Evolutionary conservation across 2,797 vertebrate genomes (phyloP).

Genomic region (Fratercula arctica): DNA sequence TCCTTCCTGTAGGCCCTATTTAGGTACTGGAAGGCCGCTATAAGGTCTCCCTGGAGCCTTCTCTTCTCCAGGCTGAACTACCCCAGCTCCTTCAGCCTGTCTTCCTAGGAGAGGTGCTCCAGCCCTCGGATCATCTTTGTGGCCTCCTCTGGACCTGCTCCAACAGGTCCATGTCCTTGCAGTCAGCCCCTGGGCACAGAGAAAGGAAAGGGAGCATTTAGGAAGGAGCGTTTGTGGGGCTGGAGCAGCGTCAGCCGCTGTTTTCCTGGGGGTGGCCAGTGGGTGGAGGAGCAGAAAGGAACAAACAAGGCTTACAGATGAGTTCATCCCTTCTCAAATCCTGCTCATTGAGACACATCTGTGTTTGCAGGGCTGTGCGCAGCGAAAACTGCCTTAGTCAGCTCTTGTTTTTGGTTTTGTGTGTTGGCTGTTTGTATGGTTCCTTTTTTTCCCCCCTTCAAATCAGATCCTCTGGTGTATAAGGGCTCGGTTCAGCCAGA

Average conservation of each 20-base stretch:
- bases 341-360: constrained; percentile 46
- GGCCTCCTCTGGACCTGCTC: neutral
- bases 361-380: constrained; percentile 40
- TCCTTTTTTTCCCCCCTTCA: constrained; percentile 17
- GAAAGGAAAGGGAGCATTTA: neutral
- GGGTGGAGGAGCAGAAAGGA: constrained; percentile 46
- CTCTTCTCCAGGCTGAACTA: neutral
- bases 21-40: neutral
- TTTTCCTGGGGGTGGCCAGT: constrained; percentile 13
- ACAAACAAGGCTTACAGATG: constrained; percentile 54
- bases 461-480: constrained; percentile 42
- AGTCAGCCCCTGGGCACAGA: neutral
- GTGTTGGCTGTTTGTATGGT: constrained; percentile 34
- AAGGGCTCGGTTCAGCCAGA: constrained; percentile 53
- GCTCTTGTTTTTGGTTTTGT: constrained; percentile 43
- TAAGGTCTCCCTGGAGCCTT: neutral
- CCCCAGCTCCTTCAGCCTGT: neutral
- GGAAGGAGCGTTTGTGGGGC: neutral
- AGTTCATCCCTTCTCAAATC: constrained; percentile 48
- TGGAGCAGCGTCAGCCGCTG: accelerated
- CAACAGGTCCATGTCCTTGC: neutral
- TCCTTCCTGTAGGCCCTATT: neutral
- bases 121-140: neutral
- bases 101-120: neutral
- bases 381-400: constrained; percentile 14